phyloP scores from a whole-genome alignment of 2,797 vertebrate genomes.

The Sebastes elongatus region DNA sequence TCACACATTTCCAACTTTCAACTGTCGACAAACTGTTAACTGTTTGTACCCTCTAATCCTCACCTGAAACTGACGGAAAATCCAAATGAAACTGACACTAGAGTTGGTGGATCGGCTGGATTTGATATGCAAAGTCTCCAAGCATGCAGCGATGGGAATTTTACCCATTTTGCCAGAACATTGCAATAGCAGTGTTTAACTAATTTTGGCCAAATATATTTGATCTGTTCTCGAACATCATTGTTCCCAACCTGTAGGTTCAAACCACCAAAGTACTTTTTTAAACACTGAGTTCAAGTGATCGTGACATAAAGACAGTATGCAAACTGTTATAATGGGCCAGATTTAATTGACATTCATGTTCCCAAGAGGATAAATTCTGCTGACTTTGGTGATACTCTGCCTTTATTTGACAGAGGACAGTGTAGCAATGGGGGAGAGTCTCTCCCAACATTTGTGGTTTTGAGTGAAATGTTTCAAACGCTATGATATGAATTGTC shows the following conservation, averaged over 20 bases:
- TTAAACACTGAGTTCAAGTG: too few species aligned
- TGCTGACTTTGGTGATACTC: too few species aligned
- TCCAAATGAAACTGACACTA: slow-evolving; percentile 13
- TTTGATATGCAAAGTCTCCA: not conserved
- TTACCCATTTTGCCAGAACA: not conserved
- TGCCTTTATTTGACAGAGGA: too few species aligned
- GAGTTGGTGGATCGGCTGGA: not conserved
- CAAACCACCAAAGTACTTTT: not conserved
- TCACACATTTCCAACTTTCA: slow-evolving; percentile 36
- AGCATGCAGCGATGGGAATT: not conserved
- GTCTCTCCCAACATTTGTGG: too few species aligned
- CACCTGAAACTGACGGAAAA: slow-evolving; percentile 4
- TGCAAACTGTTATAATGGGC: too few species aligned
- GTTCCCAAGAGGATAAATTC: too few species aligned
- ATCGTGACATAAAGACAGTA: too few species aligned
- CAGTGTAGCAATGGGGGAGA: too few species aligned
- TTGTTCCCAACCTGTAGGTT: not conserved
- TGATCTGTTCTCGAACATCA: too few species aligned
- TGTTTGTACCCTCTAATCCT: slow-evolving; percentile 19
- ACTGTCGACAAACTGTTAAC: slow-evolving; percentile 25
- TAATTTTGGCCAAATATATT: not conserved
- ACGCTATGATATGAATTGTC: too few species aligned
- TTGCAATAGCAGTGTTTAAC: not conserved
- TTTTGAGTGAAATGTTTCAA: too few species aligned
- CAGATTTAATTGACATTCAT: too few species aligned